Percentiles rank a stretch among this genome's conserved stretches.
These are phyloP conservation scores for Cotesia glomerata DNA, from an alignment of 1,140 invertebrate genomes.

Conservation along the genomic window DNA sequence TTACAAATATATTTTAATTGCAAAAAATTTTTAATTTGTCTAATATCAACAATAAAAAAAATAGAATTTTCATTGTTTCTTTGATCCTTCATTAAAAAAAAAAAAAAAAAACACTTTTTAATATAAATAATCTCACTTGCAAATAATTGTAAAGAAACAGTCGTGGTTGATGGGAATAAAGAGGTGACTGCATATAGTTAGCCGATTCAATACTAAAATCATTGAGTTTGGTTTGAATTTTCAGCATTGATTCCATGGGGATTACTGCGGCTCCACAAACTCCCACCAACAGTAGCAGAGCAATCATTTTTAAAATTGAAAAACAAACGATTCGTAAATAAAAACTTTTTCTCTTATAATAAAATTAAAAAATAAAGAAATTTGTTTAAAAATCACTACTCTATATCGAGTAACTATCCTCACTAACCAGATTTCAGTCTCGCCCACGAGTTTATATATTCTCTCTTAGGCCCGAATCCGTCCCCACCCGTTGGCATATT, in stretches of 20 bases:
- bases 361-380: too few species aligned
- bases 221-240: background rate
- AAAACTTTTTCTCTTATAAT: too few species aligned
- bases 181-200: background rate
- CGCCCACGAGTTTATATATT: slow-evolving; percentile 34
- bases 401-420: slow-evolving; percentile 4
- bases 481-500: slow-evolving; percentile 20
- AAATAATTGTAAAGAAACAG: slow-evolving; percentile 19
- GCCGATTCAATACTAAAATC: background rate
- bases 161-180: background rate
- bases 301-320: slow-evolving; percentile 3
- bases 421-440: slow-evolving; percentile 30
- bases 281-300: background rate
- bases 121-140: slow-evolving; percentile 12
- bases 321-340: background rate
- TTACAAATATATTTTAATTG: too few species aligned
- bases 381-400: background rate
- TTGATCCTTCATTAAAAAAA: too few species aligned
- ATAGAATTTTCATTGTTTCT: too few species aligned
- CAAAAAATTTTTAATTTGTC: too few species aligned
- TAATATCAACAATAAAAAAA: too few species aligned
- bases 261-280: background rate
- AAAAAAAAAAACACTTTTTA: too few species aligned
- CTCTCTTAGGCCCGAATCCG: slow-evolving; percentile 28
- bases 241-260: background rate